Percentiles rank a stretch among this genome's conserved stretches.
These are phyloP conservation scores for Cephus pygmeus DNA, from an alignment of 2,888 invertebrate genomes.

Conservation along the genomic window DNA sequence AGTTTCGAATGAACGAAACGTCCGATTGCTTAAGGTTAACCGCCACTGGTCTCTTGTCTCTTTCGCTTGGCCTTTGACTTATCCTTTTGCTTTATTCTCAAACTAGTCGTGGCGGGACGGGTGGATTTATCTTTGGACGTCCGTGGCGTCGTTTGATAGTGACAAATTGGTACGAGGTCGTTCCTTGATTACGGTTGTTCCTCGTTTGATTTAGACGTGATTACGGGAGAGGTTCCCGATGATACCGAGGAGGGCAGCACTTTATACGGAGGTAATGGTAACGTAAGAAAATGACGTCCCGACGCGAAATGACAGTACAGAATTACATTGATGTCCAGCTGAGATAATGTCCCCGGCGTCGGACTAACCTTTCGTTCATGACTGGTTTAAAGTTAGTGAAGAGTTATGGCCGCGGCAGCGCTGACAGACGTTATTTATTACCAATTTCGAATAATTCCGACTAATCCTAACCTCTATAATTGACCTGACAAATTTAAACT, in stretches of 20 bases:
- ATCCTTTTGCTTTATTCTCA: background rate
- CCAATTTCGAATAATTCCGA: conserved; percentile 33
- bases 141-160: background rate
- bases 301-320: conserved; percentile 48
- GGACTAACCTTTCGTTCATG: conserved; percentile 41
- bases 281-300: conserved; percentile 42
- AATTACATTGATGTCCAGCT: conserved; percentile 53
- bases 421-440: conserved; percentile 37
- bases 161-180: background rate
- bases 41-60: background rate
- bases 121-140: background rate
- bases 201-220: background rate
- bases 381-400: conserved; percentile 20
- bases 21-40: background rate
- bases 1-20: background rate
- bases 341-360: conserved; percentile 48
- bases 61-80: background rate
- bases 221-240: background rate
- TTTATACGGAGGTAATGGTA: background rate
- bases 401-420: conserved; percentile 29
- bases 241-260: background rate
- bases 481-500: background rate
- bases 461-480: background rate
- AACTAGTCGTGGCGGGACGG: background rate
- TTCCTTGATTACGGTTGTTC: background rate